Percentiles rank a stretch among this genome's conserved stretches.
phyloP scores from a whole-genome alignment of 2,113 vertebrate species.

The Oryzias melastigma region DNA sequence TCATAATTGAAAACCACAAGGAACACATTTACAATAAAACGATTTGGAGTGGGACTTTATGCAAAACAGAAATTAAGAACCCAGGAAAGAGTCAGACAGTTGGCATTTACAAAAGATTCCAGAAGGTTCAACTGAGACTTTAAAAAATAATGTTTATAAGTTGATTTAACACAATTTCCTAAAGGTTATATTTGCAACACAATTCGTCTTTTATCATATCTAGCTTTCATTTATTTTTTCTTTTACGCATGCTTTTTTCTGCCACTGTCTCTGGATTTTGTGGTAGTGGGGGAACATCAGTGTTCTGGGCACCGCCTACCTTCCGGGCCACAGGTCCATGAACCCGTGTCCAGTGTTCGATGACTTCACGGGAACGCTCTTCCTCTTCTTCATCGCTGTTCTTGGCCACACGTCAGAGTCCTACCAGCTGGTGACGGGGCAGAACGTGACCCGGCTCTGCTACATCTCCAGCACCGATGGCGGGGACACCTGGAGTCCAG shows the following conservation, averaged over 20 bases:
- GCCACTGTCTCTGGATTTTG: neutral
- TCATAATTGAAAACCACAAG: no score
- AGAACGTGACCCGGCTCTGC: slow-evolving; percentile 89
- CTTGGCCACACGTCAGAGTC: slow-evolving; percentile 84
- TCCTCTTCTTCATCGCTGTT: slow-evolving; percentile 93
- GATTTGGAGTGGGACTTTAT: no score
- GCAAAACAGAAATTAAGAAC: no score
- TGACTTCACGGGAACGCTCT: slow-evolving; percentile 73
- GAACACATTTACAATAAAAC: no score
- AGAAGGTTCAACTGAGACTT: no score
- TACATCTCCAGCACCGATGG: slow-evolving; percentile 83
- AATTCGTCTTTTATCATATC: no score
- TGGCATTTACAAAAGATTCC: no score
- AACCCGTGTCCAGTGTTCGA: slow-evolving; percentile 94
- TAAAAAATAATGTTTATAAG: no score
- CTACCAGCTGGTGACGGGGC: slow-evolving; percentile 87
- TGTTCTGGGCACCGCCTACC: slow-evolving; percentile 78
- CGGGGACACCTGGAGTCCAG: slow-evolving; percentile 84
- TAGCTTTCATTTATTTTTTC: no score
- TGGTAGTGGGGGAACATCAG: slow-evolving; percentile 87
- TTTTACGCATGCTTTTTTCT: neutral
- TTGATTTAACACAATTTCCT: no score
- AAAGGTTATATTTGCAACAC: no score
- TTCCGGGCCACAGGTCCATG: slow-evolving; percentile 91
- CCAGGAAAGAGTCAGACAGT: no score